Conservation (phyloP, 2,113 vertebrate genomes). For the Brienomyrus brachyistius region DNA sequence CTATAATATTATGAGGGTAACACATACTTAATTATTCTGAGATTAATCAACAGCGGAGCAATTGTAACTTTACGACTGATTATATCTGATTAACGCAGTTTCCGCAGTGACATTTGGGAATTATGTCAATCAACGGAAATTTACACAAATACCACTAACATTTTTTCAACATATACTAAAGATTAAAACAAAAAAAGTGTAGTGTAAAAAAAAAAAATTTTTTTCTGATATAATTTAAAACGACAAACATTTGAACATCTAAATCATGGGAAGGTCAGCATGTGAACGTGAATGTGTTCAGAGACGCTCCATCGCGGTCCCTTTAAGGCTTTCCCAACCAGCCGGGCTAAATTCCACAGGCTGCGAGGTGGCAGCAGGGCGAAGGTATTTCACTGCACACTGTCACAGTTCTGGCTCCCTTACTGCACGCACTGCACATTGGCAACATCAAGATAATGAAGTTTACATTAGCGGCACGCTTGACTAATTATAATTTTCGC, state of each 20-base stretch:
- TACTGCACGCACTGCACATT: constrained; percentile 1
- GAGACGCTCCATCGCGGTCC: not conserved
- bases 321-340: not conserved
- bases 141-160: not conserved
- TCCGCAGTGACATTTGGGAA: not conserved
- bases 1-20: not conserved
- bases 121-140: not conserved
- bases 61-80: not conserved
- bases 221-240: not conserved
- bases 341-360: not conserved
- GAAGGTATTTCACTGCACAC: constrained; percentile 22
- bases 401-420: constrained; percentile 1
- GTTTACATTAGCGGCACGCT: not conserved
- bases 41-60: not conserved
- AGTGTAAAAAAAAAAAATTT: not conserved
- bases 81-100: not conserved
- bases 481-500: constrained; percentile 5
- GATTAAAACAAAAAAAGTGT: not conserved
- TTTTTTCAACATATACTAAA: too few species aligned
- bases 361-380: constrained; percentile 1
- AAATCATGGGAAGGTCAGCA: not conserved
- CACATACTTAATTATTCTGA: not conserved
- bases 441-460: not conserved
- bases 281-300: not conserved
- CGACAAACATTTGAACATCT: not conserved